These are phyloP conservation scores for Catharus bicknelli DNA, from an alignment of 2,113 vertebrate genomes.

Conservation along the genomic window DNA sequence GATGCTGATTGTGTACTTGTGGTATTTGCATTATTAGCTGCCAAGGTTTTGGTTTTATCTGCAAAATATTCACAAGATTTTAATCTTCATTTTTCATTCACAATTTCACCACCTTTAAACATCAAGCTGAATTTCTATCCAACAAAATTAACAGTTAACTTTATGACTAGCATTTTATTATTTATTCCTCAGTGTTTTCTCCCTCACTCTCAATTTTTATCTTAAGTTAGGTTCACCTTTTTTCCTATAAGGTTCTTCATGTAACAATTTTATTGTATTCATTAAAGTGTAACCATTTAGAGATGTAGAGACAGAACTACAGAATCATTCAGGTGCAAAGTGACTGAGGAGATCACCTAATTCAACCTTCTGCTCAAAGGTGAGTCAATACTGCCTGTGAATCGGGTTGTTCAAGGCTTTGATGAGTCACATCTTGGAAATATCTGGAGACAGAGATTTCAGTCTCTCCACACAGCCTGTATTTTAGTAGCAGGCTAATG, in stretches of 20 bases:
- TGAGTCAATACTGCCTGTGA: neutral
- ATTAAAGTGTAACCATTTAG: neutral
- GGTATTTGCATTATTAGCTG: constrained; percentile 79
- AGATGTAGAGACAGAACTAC: neutral
- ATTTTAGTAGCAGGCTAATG: neutral
- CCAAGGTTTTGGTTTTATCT: constrained; percentile 90
- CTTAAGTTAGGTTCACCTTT: neutral
- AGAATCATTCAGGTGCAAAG: neutral
- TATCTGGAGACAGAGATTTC: neutral
- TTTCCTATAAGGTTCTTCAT: neutral
- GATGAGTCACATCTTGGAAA: neutral
- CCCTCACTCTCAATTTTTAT: neutral
- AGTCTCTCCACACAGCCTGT: neutral
- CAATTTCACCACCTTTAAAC: neutral
- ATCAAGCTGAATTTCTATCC: neutral
- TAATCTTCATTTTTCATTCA: neutral
- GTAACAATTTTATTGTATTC: neutral
- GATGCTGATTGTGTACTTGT: constrained; percentile 73
- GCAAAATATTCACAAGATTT: constrained; percentile 20
- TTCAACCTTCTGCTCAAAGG: neutral
- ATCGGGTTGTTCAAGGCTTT: neutral
- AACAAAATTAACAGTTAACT: neutral
- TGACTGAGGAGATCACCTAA: neutral
- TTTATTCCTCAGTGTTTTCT: neutral
- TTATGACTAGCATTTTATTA: neutral